phyloP scores from a whole-genome alignment of 2,888 invertebrate genomes.

The Arge pagana region DNA sequence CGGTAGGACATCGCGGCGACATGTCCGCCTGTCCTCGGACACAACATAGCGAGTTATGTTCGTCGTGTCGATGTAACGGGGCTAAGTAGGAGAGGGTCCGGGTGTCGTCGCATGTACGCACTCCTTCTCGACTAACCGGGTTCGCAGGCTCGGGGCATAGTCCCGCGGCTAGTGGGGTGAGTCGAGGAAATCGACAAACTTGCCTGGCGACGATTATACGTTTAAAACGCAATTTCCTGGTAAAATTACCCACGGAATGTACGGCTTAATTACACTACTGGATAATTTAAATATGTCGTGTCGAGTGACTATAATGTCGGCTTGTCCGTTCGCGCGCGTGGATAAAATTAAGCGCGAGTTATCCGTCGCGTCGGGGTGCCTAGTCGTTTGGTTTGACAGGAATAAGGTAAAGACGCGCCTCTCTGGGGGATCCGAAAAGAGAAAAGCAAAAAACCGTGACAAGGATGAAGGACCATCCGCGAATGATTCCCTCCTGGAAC shows the following conservation, averaged over 20 bases:
- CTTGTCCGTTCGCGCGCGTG: conserved; percentile 8
- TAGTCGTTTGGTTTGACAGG: too few species aligned
- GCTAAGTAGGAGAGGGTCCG: too few species aligned
- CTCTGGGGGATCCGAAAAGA: too few species aligned
- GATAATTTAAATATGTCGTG: conserved; percentile 56
- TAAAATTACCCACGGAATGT: conserved; percentile 6
- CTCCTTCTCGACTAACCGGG: not conserved
- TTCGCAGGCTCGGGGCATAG: conserved; percentile 3
- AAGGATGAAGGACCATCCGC: too few species aligned
- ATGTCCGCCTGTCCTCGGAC: conserved; percentile 4
- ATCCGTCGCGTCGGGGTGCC: not conserved
- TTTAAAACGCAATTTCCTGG: conserved; percentile 18
- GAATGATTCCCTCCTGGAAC: too few species aligned
- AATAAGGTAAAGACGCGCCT: too few species aligned
- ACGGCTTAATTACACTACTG: conserved; percentile 53
- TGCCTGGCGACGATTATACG: conserved; percentile 2
- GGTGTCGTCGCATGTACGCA: conserved; percentile 6
- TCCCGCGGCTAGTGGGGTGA: conserved; percentile 4
- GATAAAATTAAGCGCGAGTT: conserved; percentile 12
- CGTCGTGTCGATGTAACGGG: not conserved
- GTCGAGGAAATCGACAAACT: conserved; percentile 5
- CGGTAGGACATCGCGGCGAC: conserved; percentile 1
- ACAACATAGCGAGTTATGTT: conserved; percentile 4
- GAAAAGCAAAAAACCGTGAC: too few species aligned
- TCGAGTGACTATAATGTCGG: conserved; percentile 48